Evolutionary conservation across 1,140 invertebrate genomes (phyloP).

Genomic region (Lethocerus indicus): DNA sequence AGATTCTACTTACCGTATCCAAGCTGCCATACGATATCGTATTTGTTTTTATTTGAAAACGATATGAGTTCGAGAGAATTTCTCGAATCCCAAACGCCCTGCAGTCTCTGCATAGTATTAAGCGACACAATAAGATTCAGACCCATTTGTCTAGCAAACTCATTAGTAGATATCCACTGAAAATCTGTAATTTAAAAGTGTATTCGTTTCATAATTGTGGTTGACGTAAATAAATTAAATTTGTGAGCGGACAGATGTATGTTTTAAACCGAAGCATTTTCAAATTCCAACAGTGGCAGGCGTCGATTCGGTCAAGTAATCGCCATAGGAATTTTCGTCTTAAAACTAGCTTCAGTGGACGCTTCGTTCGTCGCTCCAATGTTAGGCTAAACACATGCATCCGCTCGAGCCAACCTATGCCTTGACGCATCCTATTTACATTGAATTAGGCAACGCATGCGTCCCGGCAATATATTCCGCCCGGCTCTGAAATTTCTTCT

Average conservation of each 20-base stretch:
- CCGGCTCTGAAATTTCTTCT: no score
- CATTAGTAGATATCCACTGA: conserved; percentile 21
- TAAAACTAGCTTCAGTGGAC: neutral
- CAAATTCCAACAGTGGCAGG: neutral
- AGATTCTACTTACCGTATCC: conserved; percentile 45
- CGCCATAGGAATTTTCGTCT: neutral
- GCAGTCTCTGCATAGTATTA: conserved; percentile 5
- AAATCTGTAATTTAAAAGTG: conserved; percentile 18
- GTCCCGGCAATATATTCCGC: no score
- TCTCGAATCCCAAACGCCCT: conserved; percentile 31
- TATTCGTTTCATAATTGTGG: neutral
- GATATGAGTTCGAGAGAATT: conserved; percentile 32
- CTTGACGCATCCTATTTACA: no score
- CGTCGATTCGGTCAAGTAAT: neutral
- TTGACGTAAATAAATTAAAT: neutral
- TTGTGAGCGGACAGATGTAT: neutral
- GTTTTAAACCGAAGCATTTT: neutral
- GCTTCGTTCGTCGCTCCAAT: neutral
- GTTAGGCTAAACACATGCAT: no score
- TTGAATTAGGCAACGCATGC: no score
- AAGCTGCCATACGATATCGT: conserved; percentile 41
- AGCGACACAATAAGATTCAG: conserved; percentile 23
- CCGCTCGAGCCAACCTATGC: no score
- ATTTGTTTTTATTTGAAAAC: conserved; percentile 33
- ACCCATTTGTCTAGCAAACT: conserved; percentile 23